Percentiles rank a stretch among this genome's conserved stretches.
phyloP scores from a whole-genome alignment of 2,113 vertebrate genomes.

The Paradisaea rubra region DNA sequence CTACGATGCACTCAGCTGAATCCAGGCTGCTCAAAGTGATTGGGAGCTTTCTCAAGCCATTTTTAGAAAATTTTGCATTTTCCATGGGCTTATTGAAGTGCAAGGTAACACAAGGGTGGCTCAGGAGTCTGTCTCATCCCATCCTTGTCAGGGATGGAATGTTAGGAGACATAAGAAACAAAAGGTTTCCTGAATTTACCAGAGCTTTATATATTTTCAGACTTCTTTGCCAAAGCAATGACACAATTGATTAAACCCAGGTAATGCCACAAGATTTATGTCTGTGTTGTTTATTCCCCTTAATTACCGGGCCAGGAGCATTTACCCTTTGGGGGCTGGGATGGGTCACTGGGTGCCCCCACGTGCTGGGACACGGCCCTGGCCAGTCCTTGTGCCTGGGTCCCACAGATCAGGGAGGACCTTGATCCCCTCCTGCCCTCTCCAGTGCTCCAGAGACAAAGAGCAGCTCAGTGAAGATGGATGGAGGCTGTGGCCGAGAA shows the following conservation, averaged over 20 bases:
- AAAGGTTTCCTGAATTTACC: not conserved
- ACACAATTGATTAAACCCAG: not conserved
- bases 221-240: not conserved
- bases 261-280: not conserved
- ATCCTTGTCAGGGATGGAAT: not conserved
- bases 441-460: not conserved
- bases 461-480: not conserved
- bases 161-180: not conserved
- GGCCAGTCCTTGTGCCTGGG: not conserved
- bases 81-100: not conserved
- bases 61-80: not conserved
- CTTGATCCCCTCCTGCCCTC: not conserved
- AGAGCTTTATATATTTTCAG: not conserved
- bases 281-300: not conserved
- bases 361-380: not conserved
- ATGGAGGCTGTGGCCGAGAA: not conserved
- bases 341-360: not conserved
- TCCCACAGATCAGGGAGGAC: not conserved
- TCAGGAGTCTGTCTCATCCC: not conserved
- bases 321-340: not conserved
- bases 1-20: accelerated
- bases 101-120: not conserved
- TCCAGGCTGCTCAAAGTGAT: not conserved
- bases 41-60: not conserved
- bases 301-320: not conserved